phyloP scores from a whole-genome alignment of 1,140 invertebrate genomes.

The Drosophila rufa region DNA sequence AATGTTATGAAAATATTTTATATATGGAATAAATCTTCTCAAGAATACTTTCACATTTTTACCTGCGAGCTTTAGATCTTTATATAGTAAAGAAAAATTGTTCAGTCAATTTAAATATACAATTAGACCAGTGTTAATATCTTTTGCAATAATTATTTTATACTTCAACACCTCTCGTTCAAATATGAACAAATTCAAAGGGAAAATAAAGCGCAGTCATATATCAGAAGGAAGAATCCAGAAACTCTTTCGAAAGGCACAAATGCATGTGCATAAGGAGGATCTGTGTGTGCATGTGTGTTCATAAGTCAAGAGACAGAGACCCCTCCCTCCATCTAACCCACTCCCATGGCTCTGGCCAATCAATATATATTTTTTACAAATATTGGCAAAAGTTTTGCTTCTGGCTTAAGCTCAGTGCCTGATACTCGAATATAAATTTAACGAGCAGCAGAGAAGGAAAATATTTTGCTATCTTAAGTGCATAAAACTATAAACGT shows the following conservation, averaged over 20 bases:
- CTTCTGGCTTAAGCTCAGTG: constrained; percentile 65
- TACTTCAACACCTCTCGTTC: neutral
- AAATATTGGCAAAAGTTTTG: constrained; percentile 82
- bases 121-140: neutral
- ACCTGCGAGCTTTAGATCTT: neutral
- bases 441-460: constrained; percentile 49
- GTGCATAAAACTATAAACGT: constrained; percentile 84
- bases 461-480: constrained; percentile 82
- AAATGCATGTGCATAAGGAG: constrained; percentile 74
- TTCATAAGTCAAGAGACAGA: constrained; percentile 18
- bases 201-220: neutral
- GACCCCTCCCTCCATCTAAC: constrained; percentile 3
- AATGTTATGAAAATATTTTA: neutral
- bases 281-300: constrained; percentile 35
- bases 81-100: neutral
- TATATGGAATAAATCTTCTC: neutral
- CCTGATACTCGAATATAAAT: constrained; percentile 58
- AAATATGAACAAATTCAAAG: neutral
- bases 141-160: neutral
- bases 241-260: constrained; percentile 51
- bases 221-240: neutral
- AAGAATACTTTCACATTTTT: neutral
- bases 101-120: too few relatives aligned
- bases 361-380: constrained; percentile 84
- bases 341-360: constrained; percentile 46